These are phyloP conservation scores for Sebastes aleutianus DNA, from an alignment of 2,797 vertebrate genomes.

Conservation along the genomic window DNA sequence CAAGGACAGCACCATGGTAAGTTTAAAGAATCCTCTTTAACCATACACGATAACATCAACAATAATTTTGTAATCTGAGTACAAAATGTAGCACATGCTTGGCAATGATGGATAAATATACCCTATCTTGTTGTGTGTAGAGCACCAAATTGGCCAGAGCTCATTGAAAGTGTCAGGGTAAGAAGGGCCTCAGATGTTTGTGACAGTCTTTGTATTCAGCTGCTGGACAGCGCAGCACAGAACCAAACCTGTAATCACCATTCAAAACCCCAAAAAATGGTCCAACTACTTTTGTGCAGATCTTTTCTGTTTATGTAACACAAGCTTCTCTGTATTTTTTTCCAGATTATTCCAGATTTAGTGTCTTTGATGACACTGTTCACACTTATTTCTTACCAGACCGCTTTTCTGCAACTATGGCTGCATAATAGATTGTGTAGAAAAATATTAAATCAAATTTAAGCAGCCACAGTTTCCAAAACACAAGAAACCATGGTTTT, in stretches of 20 bases:
- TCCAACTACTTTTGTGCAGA: background rate
- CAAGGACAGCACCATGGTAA: constrained; percentile 89
- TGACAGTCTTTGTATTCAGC: constrained; percentile 50
- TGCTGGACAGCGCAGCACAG: constrained; percentile 4
- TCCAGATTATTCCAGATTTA: background rate
- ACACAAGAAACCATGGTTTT: background rate
- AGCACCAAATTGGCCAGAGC: constrained; percentile 4
- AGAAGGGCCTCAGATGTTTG: constrained; percentile 51
- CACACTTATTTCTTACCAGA: background rate
- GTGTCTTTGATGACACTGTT: background rate
- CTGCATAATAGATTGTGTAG: background rate
- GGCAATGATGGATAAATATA: background rate
- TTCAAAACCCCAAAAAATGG: background rate
- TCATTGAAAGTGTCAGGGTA: constrained; percentile 34
- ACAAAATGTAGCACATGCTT: background rate
- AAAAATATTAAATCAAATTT: background rate
- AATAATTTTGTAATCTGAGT: background rate
- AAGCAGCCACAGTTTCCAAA: background rate
- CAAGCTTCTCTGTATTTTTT: background rate
- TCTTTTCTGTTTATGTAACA: background rate
- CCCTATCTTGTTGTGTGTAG: background rate
- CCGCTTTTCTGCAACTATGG: background rate
- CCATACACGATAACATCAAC: background rate
- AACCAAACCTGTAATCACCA: constrained; percentile 2
- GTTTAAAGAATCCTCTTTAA: constrained; percentile 1